Conservation (phyloP, 1,140 invertebrate species). For the Heliconius hermathena region DNA sequence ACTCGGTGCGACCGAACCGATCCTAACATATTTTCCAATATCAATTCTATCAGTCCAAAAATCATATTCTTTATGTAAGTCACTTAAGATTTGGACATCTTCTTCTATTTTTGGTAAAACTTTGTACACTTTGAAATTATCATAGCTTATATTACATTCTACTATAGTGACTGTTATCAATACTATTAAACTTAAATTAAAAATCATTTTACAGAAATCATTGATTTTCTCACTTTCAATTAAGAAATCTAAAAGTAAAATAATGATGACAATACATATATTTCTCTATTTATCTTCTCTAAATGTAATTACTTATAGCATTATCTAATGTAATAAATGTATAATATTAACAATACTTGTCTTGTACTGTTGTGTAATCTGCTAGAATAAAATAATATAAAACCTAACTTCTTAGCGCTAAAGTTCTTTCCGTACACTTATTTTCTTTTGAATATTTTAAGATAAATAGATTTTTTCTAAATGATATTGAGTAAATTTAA, state of each 20-base stretch:
- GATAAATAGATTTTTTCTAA: no score
- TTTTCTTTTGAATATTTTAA: no score
- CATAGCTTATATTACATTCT: background rate
- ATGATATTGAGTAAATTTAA: no score
- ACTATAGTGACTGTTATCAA: background rate
- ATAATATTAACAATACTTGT: background rate
- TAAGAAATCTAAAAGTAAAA: background rate
- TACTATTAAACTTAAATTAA: background rate
- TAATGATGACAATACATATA: background rate
- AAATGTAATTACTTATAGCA: background rate
- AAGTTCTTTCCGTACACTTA: no score
- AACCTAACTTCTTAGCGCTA: no score
- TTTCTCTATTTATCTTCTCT: background rate
- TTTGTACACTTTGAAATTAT: slow-evolving; percentile 1
- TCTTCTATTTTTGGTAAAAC: slow-evolving; percentile 40
- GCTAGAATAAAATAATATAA: no score
- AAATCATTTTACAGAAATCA: background rate
- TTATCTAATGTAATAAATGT: background rate
- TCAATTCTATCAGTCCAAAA: slow-evolving; percentile 54
- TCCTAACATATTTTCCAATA: slow-evolving; percentile 44
- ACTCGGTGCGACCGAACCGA: slow-evolving; percentile 55
- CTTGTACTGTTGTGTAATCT: background rate
- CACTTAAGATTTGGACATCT: slow-evolving; percentile 46
- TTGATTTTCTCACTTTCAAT: background rate
- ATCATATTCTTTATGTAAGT: slow-evolving; percentile 43